Evolutionary conservation across 2,797 vertebrate genomes (phyloP).

Genomic region (Galagoides demidoff): DNA sequence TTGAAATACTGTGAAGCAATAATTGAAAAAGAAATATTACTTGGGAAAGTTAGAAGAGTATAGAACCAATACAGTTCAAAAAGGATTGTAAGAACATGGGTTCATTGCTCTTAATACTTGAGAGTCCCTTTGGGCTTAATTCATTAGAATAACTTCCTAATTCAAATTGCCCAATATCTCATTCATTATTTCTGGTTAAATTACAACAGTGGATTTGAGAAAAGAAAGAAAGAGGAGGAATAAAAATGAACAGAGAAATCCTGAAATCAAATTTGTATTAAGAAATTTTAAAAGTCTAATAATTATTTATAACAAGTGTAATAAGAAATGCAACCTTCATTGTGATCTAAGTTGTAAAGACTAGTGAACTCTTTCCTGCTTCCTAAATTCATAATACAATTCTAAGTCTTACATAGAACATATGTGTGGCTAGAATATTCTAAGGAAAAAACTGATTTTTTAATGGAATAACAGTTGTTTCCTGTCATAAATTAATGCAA

Average conservation of each 20-base stretch:
- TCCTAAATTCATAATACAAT: not conserved
- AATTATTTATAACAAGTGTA: not conserved
- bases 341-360: not conserved
- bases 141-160: not conserved
- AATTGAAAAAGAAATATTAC: constrained; percentile 18
- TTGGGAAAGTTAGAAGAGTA: not conserved
- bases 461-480: not conserved
- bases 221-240: not conserved
- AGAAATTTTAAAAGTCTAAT: not conserved
- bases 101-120: not conserved
- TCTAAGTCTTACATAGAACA: not conserved
- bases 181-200: not conserved
- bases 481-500: not conserved
- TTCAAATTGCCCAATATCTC: not conserved
- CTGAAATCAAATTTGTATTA: not conserved
- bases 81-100: not conserved
- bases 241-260: not conserved
- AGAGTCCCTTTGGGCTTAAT: not conserved
- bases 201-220: not conserved
- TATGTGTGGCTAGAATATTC: not conserved
- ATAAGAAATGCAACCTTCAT: not conserved
- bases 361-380: not conserved
- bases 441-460: not conserved
- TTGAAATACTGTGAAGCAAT: not conserved
- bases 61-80: not conserved